Base-by-base conservation (phyloP, 1,140 invertebrate species). In the Anastatus disparis region DNA sequence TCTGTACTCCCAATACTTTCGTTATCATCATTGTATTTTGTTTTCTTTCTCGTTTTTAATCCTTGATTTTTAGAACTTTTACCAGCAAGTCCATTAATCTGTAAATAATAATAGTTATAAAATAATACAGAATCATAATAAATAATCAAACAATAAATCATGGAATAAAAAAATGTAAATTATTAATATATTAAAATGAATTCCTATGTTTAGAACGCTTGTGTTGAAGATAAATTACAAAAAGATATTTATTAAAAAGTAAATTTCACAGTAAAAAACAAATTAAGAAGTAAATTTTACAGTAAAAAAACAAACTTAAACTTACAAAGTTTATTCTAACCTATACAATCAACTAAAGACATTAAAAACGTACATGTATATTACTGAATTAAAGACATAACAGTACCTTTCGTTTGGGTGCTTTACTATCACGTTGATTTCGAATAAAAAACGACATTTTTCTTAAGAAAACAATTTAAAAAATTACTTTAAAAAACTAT, bases 1-100 rank as follows among this genome's bases (percentile, higher is more conserved):
- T 84, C 82, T n/a, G 79, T 80, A 66, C 82, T 84, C 0, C 74
- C 79, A 56, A 84, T 84, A 70, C 81, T 84, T 50, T 84, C 82
- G 72, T 82, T 74, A 27, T 83, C 80, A 26, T 67, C 44, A 29
- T 50, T 29, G 17, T 29, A 20, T 13, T 62, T 7, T 44, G 52
- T 2, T 13, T 48, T 61, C 24, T 56, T 66, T n/a, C 42, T 71
- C 53, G 12, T 3, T 31, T 71, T 70, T 46, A 42, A 40, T 17
- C 20, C 50, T 31, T 53, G 35, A 71, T 46, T 40, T 48, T 70
- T 75, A 10, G 44, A 62, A 50, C 35, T 68, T 10, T 74, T 77
- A 9, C 27, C 24, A 48, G 22, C 26, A 9, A 71, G 56, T 29
- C 74, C 73, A 74, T 79, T 80, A 1, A 62, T 17, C 79, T 79